These are phyloP conservation scores for Coleophora deauratella DNA, from an alignment of 2,888 invertebrate genomes.

Conservation along the genomic window DNA sequence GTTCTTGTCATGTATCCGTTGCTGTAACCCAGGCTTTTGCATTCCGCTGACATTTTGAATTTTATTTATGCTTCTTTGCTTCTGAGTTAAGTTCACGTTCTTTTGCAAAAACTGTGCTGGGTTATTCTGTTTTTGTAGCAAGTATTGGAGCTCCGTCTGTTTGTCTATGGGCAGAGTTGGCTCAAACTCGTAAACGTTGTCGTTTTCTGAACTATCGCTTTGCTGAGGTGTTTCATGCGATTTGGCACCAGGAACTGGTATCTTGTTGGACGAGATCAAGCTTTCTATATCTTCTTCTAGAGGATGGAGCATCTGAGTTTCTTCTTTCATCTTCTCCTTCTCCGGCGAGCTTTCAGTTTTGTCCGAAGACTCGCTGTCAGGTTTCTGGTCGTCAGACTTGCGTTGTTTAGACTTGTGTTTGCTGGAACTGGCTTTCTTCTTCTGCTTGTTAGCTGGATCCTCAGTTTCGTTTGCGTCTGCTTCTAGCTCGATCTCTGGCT, in stretches of 20 bases:
- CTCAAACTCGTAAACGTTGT: conserved; percentile 39
- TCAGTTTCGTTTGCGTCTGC: conserved; percentile 39
- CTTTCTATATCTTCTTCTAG: conserved; percentile 67
- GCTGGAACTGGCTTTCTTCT: conserved; percentile 52
- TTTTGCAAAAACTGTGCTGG: conserved; percentile 61
- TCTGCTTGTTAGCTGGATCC: conserved; percentile 38
- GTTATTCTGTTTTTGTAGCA: conserved; percentile 65
- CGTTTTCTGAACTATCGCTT: conserved; percentile 50
- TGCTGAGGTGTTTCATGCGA: conserved; percentile 30
- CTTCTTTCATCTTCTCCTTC: conserved; percentile 35
- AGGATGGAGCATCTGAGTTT: conserved; percentile 20
- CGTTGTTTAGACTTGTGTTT: conserved; percentile 43
- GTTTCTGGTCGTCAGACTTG: conserved; percentile 40
- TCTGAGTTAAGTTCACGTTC: conserved; percentile 47
- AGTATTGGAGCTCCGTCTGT: conserved; percentile 62
- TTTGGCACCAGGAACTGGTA: conserved; percentile 50
- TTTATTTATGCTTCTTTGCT: conserved; percentile 51
- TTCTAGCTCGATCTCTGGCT: conserved; percentile 37
- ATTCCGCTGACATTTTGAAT: conserved; percentile 43
- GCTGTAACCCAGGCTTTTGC: conserved; percentile 51
- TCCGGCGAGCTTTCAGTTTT: conserved; percentile 53
- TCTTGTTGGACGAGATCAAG: conserved; percentile 66
- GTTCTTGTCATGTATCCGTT: conserved; percentile 58
- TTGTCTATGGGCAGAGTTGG: conserved; percentile 52
- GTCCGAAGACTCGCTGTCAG: conserved; percentile 51